These are phyloP conservation scores for Bubo scandiacus DNA, from an alignment of 2,113 vertebrate genomes.

Conservation along the genomic window DNA sequence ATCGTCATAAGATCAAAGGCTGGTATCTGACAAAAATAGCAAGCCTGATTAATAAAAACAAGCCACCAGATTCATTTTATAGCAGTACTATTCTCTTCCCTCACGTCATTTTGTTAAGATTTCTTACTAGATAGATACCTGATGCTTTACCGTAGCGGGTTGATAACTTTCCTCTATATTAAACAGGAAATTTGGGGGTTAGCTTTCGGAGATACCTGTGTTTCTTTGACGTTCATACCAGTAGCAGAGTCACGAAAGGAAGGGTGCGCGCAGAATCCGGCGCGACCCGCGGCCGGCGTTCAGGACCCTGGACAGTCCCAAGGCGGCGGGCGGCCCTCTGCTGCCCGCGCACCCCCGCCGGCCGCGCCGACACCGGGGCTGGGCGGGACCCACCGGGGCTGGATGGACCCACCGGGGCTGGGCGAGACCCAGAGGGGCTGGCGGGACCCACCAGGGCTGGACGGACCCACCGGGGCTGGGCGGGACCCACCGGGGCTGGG, in stretches of 20 bases:
- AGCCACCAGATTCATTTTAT: background rate
- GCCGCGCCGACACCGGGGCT: too few relatives aligned
- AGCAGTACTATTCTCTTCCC: background rate
- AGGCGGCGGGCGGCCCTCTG: too few relatives aligned
- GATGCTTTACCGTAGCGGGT: background rate
- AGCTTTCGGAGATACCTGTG: background rate
- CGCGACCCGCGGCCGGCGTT: accelerated
- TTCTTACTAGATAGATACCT: background rate
- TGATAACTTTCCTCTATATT: background rate
- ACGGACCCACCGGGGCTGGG: too few relatives aligned
- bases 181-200: background rate
- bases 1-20: conserved; percentile 28
- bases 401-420: too few relatives aligned
- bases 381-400: too few relatives aligned
- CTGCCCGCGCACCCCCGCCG: too few relatives aligned
- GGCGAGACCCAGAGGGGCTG: too few relatives aligned
- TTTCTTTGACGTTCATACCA: background rate
- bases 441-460: too few relatives aligned
- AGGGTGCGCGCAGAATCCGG: background rate
- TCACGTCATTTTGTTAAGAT: background rate
- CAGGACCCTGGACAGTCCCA: conserved; percentile 75
- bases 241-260: background rate
- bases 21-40: conserved; percentile 40
- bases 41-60: conserved; percentile 31
- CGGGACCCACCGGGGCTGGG: too few relatives aligned